Evolutionary conservation across 2,888 invertebrate species (phyloP).

Genomic region (Athalia circularis): DNA sequence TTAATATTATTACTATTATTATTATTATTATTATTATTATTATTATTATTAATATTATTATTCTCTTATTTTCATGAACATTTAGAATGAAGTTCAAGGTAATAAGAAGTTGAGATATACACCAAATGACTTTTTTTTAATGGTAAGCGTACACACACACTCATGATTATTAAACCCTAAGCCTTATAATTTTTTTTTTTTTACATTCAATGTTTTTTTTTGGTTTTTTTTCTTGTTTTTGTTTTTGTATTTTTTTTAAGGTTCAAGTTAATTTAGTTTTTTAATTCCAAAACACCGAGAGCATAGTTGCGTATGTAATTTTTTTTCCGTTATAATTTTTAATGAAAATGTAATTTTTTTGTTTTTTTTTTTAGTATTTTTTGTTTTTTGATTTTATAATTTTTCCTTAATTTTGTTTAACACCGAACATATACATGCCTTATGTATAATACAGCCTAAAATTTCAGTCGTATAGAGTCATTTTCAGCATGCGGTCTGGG

Average conservation of each 20-base stretch:
- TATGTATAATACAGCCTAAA: conserved; percentile 73
- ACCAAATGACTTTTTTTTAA: conserved; percentile 58
- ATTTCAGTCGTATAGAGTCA: conserved; percentile 71
- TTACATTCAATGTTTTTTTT: conserved; percentile 60
- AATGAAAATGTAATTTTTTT: conserved; percentile 56
- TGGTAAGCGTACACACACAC: conserved; percentile 70
- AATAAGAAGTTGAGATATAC: conserved; percentile 60
- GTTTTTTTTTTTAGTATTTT: conserved; percentile 42
- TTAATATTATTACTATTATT: neutral
- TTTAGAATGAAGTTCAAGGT: conserved; percentile 65
- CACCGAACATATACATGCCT: conserved; percentile 74
- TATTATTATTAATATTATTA: neutral
- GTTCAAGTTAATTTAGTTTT: conserved; percentile 65
- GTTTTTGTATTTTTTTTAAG: conserved; percentile 52
- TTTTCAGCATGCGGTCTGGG: conserved; percentile 28
- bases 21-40: neutral
- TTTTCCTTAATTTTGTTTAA: conserved; percentile 58
- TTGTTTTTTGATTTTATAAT: conserved; percentile 61
- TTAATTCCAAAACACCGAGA: conserved; percentile 71
- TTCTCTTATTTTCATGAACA: conserved; percentile 63
- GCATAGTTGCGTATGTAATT: conserved; percentile 67
- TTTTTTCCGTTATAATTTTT: conserved; percentile 61
- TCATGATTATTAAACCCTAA: conserved; percentile 63
- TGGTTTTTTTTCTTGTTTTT: conserved; percentile 53
- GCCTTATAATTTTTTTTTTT: conserved; percentile 49